Base-by-base conservation (phyloP, 2,113 vertebrate genomes). In the Melanostigma gelatinosum region DNA sequence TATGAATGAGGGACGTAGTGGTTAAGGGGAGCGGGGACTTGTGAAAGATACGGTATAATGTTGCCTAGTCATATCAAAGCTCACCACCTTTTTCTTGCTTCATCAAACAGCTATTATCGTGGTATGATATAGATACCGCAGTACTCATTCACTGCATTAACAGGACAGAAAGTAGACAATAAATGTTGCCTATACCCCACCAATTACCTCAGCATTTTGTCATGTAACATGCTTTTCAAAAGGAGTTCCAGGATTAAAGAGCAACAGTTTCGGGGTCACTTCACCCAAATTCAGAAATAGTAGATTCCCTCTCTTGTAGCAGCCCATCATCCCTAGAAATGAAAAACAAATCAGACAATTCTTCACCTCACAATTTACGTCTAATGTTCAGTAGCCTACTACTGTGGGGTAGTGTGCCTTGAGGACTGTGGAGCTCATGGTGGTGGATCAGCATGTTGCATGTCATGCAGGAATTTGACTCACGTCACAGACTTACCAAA, bases 1-100 rank as follows among this genome's bases (percentile, higher is more conserved):
- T 87, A 75, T 83, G 72, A 89, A 91, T 85, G 85, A 85, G 77
- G 67, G 72, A 68, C 32, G 1, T 46, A 32, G 22, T 46, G 65
- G 27, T 57, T 70, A 34, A 44, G 68, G 44, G 61, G 75, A 48
- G 36, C 11, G 3, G 67, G 66, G 42, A 55, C 76, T 79, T 66
- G 32, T 72, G 55, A 82, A 83, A 50, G 69, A 81, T 69, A 60
- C 65, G 38, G 36, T 72, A 67, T 36, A 32, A 75, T 58, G 38
- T 34, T 29, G 24, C 42, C 36, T 11, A 32, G 44, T 72, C 50
- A 73, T 64, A 58, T 61, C 76, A 77, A 75, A 76, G 50, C 69
- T 83, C 71, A 65, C n/a, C 11, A 42, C 54, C 64, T 65, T 65
- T 69, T 42, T 29, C 57, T 52, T 66, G 55, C 73, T 72, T 75